Evolutionary conservation across 2,888 invertebrate species (phyloP).

Genomic region (Carterocephalus palaemon): DNA sequence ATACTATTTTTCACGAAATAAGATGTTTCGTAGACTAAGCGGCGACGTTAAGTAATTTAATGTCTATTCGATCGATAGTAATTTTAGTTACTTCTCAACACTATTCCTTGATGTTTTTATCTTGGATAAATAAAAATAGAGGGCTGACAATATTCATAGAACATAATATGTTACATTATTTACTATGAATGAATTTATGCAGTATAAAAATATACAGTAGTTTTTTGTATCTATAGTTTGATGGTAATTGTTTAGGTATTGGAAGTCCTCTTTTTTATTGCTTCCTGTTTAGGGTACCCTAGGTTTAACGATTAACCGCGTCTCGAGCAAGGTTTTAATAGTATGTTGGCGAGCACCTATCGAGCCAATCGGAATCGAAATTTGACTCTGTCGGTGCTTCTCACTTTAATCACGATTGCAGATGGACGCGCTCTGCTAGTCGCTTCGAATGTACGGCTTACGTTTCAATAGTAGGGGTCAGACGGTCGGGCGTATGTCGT

Average conservation of each 20-base stretch:
- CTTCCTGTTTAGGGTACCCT: slow-evolving; percentile 57
- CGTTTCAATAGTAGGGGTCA: slow-evolving; percentile 36
- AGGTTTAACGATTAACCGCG: slow-evolving; percentile 47
- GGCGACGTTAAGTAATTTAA: slow-evolving; percentile 47
- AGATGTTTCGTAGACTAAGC: slow-evolving; percentile 15
- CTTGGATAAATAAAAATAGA: no score
- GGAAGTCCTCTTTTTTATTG: no score
- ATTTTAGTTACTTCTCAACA: slow-evolving; percentile 60
- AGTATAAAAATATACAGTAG: no score
- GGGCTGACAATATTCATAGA: no score
- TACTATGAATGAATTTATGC: no score
- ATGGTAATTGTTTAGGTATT: no score
- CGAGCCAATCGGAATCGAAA: background rate
- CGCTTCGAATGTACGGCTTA: slow-evolving; percentile 17
- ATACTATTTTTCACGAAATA: slow-evolving; percentile 16
- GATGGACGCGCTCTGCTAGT: slow-evolving; percentile 12
- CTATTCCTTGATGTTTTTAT: slow-evolving; percentile 61
- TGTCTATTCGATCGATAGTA: slow-evolving; percentile 55
- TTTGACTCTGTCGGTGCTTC: background rate
- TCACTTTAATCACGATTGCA: slow-evolving; percentile 3
- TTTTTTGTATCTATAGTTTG: no score
- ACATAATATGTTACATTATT: no score
- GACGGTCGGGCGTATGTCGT: slow-evolving; percentile 40
- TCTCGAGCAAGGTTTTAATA: slow-evolving; percentile 53
- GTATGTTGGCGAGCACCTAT: background rate